Percentiles rank a stretch among this genome's conserved stretches.
These are phyloP conservation scores for Microtus pennsylvanicus DNA, from an alignment of 2,113 vertebrate species.

Conservation along the genomic window DNA sequence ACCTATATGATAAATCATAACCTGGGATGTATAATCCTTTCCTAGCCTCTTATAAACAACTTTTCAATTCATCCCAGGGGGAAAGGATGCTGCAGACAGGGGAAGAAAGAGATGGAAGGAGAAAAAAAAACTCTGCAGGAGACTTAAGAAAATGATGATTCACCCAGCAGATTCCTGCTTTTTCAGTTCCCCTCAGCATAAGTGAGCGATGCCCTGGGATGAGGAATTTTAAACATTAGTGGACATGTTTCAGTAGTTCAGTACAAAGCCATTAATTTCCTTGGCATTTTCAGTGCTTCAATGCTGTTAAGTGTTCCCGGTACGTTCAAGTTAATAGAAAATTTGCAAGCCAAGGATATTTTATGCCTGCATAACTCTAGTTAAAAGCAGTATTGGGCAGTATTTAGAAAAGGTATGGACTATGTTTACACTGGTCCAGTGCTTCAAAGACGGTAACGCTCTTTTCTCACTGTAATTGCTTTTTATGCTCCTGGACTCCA, in stretches of 20 bases:
- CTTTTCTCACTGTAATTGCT: constrained; percentile 56
- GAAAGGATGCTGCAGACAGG: background rate
- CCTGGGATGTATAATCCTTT: constrained; percentile 28
- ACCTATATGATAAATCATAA: constrained; percentile 47
- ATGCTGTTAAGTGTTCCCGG: constrained; percentile 61
- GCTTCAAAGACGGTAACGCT: constrained; percentile 54
- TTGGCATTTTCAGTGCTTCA: constrained; percentile 58
- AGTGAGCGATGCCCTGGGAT: constrained; percentile 60
- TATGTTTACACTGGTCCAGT: constrained; percentile 36
- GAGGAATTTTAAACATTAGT: constrained; percentile 63
- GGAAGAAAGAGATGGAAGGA: background rate
- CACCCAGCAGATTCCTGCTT: background rate
- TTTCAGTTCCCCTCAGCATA: constrained; percentile 40
- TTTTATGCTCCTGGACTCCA: constrained; percentile 49
- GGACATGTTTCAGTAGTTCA: constrained; percentile 65
- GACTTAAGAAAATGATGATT: background rate
- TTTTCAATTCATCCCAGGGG: constrained; percentile 37
- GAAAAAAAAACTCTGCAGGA: background rate
- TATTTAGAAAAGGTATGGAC: constrained; percentile 57
- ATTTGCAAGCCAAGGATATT: constrained; percentile 75
- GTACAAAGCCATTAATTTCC: constrained; percentile 78
- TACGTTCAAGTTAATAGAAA: constrained; percentile 70
- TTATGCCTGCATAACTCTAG: constrained; percentile 56
- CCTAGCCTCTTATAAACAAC: constrained; percentile 55
- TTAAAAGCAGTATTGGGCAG: constrained; percentile 63